These are phyloP conservation scores for Coelopa frigida DNA, from an alignment of 1,140 invertebrate genomes.

Conservation along the genomic window DNA sequence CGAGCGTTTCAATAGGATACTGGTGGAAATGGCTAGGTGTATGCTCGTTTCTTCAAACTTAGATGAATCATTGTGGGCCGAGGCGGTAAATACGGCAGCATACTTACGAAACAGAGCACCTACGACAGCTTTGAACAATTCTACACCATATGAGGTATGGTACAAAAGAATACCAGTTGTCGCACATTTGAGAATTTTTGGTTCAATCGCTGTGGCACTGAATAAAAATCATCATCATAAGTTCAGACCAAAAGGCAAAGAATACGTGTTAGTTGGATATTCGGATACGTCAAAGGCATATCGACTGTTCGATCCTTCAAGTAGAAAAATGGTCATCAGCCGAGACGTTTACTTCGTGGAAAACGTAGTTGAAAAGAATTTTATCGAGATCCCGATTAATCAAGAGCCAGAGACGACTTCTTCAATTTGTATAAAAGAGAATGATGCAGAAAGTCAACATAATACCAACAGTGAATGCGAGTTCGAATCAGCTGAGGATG, in stretches of 20 bases:
- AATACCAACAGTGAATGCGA: no score
- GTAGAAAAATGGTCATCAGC: slow-evolving; percentile 22
- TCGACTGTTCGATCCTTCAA: slow-evolving; percentile 26
- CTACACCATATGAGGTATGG: slow-evolving; percentile 35
- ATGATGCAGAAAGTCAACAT: no score
- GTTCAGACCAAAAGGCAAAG: slow-evolving; percentile 32
- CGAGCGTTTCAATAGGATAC: slow-evolving; percentile 37
- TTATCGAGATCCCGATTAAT: no score
- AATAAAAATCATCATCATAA: slow-evolving; percentile 40
- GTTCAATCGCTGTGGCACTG: slow-evolving; percentile 29
- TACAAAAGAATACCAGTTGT: slow-evolving; percentile 22
- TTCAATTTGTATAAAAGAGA: slow-evolving; percentile 27
- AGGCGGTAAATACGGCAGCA: slow-evolving; percentile 39
- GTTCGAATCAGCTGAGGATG: no score
- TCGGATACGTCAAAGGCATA: slow-evolving; percentile 40
- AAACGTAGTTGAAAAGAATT: no score
- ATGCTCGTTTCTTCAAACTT: slow-evolving; percentile 35
- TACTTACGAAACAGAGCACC: slow-evolving; percentile 41
- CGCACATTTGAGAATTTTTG: slow-evolving; percentile 25
- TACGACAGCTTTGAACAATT: slow-evolving; percentile 21
- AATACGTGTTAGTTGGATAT: slow-evolving; percentile 46
- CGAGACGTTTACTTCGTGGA: slow-evolving; percentile 45
- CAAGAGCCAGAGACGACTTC: no score
- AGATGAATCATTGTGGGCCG: slow-evolving; percentile 39
- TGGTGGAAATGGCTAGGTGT: slow-evolving; percentile 35